These are phyloP conservation scores for Limnephilus marmoratus DNA, from an alignment of 2,888 invertebrate species.

Conservation along the genomic window DNA sequence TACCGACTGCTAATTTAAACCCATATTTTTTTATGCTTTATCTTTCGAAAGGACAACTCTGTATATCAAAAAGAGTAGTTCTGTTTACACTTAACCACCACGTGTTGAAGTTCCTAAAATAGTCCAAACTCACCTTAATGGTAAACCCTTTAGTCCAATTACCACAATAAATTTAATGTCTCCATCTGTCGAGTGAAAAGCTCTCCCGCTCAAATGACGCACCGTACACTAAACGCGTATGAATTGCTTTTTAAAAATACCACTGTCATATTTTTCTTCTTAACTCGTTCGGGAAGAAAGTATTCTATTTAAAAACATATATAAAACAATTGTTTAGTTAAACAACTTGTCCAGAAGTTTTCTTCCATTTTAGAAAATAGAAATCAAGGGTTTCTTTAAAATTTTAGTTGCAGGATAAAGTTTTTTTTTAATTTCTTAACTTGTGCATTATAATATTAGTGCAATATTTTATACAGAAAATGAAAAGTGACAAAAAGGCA, in stretches of 20 bases:
- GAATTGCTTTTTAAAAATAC: slow-evolving; percentile 42
- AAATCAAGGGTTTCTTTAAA: neutral
- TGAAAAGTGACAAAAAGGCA: too few relatives aligned
- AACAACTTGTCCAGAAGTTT: neutral
- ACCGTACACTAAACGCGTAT: slow-evolving; percentile 21
- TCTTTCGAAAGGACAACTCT: neutral
- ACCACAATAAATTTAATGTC: slow-evolving; percentile 61
- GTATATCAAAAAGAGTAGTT: neutral
- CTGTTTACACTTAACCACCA: slow-evolving; percentile 24
- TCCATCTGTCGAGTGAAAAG: slow-evolving; percentile 57
- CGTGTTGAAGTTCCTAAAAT: slow-evolving; percentile 42
- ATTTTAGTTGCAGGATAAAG: too few relatives aligned
- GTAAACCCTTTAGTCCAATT: slow-evolving; percentile 63
- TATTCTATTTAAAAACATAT: neutral
- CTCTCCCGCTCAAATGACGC: slow-evolving; percentile 37
- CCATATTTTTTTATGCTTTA: neutral
- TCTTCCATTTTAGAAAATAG: neutral
- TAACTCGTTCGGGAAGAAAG: neutral
- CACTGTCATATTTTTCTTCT: slow-evolving; percentile 30
- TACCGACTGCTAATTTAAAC: too few relatives aligned
- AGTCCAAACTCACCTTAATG: slow-evolving; percentile 35
- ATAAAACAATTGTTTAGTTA: neutral
- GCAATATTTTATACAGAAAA: too few relatives aligned
- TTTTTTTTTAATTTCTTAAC: too few relatives aligned
- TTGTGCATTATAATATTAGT: too few relatives aligned